These are phyloP conservation scores for Archips crataeganus DNA, from an alignment of 2,888 invertebrate species.

Conservation along the genomic window DNA sequence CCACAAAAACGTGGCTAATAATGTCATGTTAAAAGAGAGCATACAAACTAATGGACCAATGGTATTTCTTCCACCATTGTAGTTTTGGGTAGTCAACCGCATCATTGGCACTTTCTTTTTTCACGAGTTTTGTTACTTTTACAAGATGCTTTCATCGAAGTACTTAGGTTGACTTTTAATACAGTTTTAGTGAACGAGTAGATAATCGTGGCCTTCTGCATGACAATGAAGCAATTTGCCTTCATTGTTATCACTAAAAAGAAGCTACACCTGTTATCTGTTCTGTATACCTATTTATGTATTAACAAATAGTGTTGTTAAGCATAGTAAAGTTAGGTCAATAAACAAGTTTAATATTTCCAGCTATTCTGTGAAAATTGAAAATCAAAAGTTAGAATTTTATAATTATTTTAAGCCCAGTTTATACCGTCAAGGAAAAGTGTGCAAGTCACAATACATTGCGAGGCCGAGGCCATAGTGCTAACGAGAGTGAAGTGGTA, in stretches of 20 bases:
- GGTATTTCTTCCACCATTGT: neutral
- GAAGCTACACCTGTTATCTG: constrained; percentile 39
- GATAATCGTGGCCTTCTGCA: constrained; percentile 18
- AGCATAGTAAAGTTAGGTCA: neutral
- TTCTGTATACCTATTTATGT: neutral
- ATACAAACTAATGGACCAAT: neutral
- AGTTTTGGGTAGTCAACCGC: neutral
- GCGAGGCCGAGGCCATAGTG: too few relatives aligned
- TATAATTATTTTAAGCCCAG: too few relatives aligned
- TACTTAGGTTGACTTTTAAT: neutral
- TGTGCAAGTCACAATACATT: too few relatives aligned
- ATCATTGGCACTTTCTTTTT: neutral
- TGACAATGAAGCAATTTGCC: constrained; percentile 21
- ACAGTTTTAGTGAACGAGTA: neutral
- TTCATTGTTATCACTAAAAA: constrained; percentile 30
- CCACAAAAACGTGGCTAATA: neutral
- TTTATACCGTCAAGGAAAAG: too few relatives aligned
- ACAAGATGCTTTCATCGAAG: neutral
- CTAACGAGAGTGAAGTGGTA: too few relatives aligned
- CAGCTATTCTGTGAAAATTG: too few relatives aligned
- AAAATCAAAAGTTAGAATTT: too few relatives aligned
- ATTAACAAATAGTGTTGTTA: neutral
- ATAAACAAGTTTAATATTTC: neutral
- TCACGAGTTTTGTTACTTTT: neutral
- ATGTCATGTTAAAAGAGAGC: neutral